phyloP scores from a whole-genome alignment of 1,140 invertebrate genomes.

The Maconellicoccus hirsutus region DNA sequence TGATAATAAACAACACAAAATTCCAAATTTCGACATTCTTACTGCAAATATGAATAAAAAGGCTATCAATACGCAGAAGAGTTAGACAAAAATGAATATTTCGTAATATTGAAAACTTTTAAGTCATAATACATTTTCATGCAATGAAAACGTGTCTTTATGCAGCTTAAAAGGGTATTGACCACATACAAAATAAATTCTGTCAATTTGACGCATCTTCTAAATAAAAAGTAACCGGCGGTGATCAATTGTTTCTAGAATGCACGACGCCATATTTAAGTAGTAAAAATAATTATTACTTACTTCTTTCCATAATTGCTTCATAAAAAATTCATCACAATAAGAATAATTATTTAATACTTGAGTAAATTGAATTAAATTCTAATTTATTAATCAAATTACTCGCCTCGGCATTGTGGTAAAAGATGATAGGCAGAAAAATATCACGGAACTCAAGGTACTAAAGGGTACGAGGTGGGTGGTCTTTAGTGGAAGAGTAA shows the following conservation, averaged over 20 bases:
- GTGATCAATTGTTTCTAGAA: background rate
- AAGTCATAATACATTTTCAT: background rate
- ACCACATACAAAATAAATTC: background rate
- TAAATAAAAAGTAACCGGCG: background rate
- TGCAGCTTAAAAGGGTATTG: no score
- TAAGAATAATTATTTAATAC: background rate
- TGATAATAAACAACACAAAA: background rate
- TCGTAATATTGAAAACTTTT: background rate
- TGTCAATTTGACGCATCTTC: background rate
- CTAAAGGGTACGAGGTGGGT: background rate
- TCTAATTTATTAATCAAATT: constrained; percentile 1
- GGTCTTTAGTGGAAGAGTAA: background rate
- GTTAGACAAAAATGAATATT: background rate
- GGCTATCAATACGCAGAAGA: background rate
- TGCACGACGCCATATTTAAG: background rate
- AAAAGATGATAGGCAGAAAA: background rate
- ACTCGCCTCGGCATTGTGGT: background rate
- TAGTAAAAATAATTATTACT: background rate
- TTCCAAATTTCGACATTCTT: background rate
- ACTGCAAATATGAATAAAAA: background rate
- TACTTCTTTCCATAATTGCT: background rate
- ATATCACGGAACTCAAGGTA: background rate
- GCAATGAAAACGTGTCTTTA: no score
- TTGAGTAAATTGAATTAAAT: background rate
- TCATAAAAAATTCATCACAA: background rate